Evolutionary conservation across 2,888 invertebrate genomes (phyloP).

Genomic region (Electrophaes corylata): DNA sequence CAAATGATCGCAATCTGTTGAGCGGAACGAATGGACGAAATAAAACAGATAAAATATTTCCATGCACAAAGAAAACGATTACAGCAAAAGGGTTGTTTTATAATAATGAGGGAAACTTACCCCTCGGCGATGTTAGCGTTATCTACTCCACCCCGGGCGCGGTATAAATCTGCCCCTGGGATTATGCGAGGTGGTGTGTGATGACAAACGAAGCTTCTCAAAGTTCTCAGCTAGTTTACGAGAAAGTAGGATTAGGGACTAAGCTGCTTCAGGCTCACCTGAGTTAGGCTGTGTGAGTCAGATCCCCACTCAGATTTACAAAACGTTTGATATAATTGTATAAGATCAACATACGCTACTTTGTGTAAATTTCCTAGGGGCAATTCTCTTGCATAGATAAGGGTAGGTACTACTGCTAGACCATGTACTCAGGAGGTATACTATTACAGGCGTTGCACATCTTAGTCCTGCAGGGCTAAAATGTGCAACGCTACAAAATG

Average conservation of each 20-base stretch:
- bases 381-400: no score
- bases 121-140: conserved; percentile 26
- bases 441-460: no score
- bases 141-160: conserved; percentile 21
- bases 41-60: conserved; percentile 28
- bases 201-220: conserved; percentile 27
- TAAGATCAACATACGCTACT: no score
- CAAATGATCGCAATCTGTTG: conserved; percentile 32
- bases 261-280: conserved; percentile 11
- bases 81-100: conserved; percentile 34
- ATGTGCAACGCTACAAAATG: no score
- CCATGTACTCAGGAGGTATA: no score
- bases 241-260: conserved; percentile 11
- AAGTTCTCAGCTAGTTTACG: conserved; percentile 21
- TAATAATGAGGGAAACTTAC: conserved; percentile 31
- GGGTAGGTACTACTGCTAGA: no score
- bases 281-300: background rate
- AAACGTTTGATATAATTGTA: background rate
- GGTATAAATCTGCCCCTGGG: conserved; percentile 18
- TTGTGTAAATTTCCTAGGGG: no score
- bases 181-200: conserved; percentile 18
- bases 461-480: no score
- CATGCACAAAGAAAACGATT: conserved; percentile 32
- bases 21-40: conserved; percentile 25
- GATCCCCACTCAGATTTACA: background rate